Evolutionary conservation across 2,797 vertebrate species (phyloP).

Genomic region (Pampus argenteus): DNA sequence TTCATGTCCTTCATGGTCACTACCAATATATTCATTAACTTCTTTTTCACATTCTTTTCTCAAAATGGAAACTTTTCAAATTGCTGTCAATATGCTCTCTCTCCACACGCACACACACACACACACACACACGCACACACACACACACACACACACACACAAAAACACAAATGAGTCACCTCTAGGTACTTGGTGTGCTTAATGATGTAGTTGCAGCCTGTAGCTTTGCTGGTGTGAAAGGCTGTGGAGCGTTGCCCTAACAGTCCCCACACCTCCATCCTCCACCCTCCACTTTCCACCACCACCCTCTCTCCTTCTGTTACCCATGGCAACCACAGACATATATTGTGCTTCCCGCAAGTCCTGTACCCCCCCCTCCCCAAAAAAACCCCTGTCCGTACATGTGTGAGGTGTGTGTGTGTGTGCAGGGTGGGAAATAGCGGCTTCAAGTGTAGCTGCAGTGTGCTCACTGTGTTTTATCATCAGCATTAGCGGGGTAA

Average conservation of each 20-base stretch:
- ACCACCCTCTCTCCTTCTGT: slow-evolving; percentile 57
- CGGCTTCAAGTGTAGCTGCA: slow-evolving; percentile 9
- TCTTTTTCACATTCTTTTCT: too few species aligned
- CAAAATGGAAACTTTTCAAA: not conserved
- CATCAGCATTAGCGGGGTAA: slow-evolving; percentile 46
- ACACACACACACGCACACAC: not conserved
- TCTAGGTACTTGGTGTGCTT: slow-evolving; percentile 59
- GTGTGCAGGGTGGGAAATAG: slow-evolving; percentile 6
- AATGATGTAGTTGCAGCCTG: slow-evolving; percentile 57
- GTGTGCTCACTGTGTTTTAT: slow-evolving; percentile 40
- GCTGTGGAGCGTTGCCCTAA: slow-evolving; percentile 52
- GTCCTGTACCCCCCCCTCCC: slow-evolving; percentile 26
- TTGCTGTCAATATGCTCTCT: too few species aligned
- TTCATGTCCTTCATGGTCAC: too few species aligned
- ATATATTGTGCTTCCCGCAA: slow-evolving; percentile 63
- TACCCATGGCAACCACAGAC: slow-evolving; percentile 81
- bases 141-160: slow-evolving; percentile 5
- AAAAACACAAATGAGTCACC: slow-evolving; percentile 53
- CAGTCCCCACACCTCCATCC: slow-evolving; percentile 20
- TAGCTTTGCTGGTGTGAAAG: slow-evolving; percentile 54
- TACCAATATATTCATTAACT: too few species aligned
- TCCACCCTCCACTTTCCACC: slow-evolving; percentile 16
- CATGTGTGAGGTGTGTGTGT: slow-evolving; percentile 22
- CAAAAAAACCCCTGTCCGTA: slow-evolving; percentile 31
- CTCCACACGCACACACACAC: not conserved